Percentiles rank a stretch among this genome's conserved stretches.
phyloP scores from a whole-genome alignment of 2,113 vertebrate species.

The Gasterosteus nipponicus region DNA sequence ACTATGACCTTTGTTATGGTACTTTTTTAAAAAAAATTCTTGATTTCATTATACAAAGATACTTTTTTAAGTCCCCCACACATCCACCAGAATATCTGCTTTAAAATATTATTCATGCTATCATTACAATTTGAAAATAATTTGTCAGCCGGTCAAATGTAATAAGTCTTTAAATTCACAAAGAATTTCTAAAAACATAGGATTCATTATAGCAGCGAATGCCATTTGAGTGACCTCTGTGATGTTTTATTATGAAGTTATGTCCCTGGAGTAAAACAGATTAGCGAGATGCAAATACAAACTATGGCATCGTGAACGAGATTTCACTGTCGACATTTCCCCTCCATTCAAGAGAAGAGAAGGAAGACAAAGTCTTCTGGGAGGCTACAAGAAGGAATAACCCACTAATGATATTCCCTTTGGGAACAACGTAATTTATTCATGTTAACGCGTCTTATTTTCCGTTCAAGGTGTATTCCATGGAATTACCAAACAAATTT shows the following conservation, averaged over 20 bases:
- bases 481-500: conserved; percentile 78
- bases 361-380: conserved; percentile 71
- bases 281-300: conserved; percentile 55
- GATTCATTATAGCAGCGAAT: conserved; percentile 38
- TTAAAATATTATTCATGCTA: not conserved
- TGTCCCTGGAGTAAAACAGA: conserved; percentile 54
- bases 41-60: not conserved
- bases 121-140: not conserved
- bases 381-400: conserved; percentile 70
- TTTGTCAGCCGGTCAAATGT: not conserved
- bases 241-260: conserved; percentile 42
- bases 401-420: conserved; percentile 74
- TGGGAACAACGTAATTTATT: conserved; percentile 75
- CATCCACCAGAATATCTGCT: not conserved
- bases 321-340: conserved; percentile 42
- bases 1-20: not conserved
- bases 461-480: conserved; percentile 75
- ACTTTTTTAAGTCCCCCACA: not conserved
- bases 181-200: not conserved
- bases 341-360: conserved; percentile 63
- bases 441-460: conserved; percentile 75
- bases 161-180: not conserved
- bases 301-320: conserved; percentile 48
- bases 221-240: conserved; percentile 52
- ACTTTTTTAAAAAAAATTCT: not conserved